A percentile compares a stretch with the other conserved stretches of the same genome.
Evolutionary conservation across 2,888 invertebrate genomes (phyloP).

Genomic region (Lasioglossum pauxillum): DNA sequence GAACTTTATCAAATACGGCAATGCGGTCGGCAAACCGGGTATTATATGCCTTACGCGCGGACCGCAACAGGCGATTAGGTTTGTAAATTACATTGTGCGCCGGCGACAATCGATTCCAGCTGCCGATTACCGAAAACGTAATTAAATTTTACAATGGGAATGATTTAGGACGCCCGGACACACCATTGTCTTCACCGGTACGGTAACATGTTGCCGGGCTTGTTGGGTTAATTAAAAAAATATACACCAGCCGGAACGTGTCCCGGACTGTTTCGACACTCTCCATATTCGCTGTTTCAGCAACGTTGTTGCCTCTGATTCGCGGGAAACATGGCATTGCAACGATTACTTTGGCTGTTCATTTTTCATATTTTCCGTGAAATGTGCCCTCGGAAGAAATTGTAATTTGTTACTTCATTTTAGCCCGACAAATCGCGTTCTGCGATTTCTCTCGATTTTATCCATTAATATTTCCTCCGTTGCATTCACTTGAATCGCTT

Average conservation of each 20-base stretch:
- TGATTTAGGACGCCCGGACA: constrained; percentile 30
- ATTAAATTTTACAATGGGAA: constrained; percentile 63
- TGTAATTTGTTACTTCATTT: neutral
- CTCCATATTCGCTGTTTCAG: neutral
- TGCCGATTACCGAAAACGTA: constrained; percentile 62
- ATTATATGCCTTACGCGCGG: constrained; percentile 65
- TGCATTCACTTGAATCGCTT: neutral
- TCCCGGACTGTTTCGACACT: neutral
- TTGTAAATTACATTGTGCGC: constrained; percentile 66
- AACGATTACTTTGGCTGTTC: neutral
- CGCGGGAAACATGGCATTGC: neutral
- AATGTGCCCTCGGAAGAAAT: neutral
- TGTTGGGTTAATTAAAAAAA: neutral
- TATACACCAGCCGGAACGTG: neutral
- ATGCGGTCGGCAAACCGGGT: constrained; percentile 65
- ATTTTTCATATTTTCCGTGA: neutral
- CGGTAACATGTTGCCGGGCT: neutral
- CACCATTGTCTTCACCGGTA: neutral
- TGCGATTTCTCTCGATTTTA: neutral
- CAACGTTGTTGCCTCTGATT: neutral
- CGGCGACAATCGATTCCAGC: constrained; percentile 61
- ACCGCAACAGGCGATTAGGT: constrained; percentile 69
- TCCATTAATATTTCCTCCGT: neutral
- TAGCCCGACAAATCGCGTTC: neutral
- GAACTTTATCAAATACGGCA: constrained; percentile 69